Base-by-base conservation (phyloP, 2,888 invertebrate genomes). In the Cylloceria caligata region DNA sequence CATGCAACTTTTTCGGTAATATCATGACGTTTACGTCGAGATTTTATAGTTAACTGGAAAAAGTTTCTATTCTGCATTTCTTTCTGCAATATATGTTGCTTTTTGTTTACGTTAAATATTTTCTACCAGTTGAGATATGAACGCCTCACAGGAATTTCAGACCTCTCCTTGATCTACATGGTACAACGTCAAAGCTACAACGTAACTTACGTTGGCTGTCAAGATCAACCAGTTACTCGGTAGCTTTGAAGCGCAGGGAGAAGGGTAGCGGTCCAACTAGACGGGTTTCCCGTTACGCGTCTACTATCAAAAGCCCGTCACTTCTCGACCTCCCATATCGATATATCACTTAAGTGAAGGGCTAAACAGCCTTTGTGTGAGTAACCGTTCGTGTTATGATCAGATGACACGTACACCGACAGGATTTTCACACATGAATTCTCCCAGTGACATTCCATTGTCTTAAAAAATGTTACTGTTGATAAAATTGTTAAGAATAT, bases 321-420 rank as follows among this genome's bases (percentile, higher is more conserved):
- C 69, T 16, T 57, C 39, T 9, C 30, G 21, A 42, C 34, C 57
- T 78, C 16, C 71, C 64, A 80, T 84, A 87, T 86, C 85, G 87
- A 88, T 88, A 87, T 85, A 87, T 86, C 87, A 87, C 86, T 87
- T 87, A 86, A 85, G 83, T 84, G 81, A 85, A 80, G 79, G 81
- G 83, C 73, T 80, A 83, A 87, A 83, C 45, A 71, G 72, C 80
- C 85, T 81, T 77, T 52, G 74, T 80, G 75, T 79, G 77, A 83
- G 49, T 84, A 72, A 68, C n/a, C 78, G 57, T 78, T 68, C 62
- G 49, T 77, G 71, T 72, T 83, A 67, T 64, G 77, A 84, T 84
- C 82, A 83, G 83, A 55, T 45, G 45, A 16, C 9, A 47, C n/a
- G 34, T 19, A 85, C 87, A 86, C 88, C 85, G 85, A 87, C 85